These are phyloP conservation scores for Blastobasis adustella DNA, from an alignment of 2,888 invertebrate genomes.

Conservation along the genomic window DNA sequence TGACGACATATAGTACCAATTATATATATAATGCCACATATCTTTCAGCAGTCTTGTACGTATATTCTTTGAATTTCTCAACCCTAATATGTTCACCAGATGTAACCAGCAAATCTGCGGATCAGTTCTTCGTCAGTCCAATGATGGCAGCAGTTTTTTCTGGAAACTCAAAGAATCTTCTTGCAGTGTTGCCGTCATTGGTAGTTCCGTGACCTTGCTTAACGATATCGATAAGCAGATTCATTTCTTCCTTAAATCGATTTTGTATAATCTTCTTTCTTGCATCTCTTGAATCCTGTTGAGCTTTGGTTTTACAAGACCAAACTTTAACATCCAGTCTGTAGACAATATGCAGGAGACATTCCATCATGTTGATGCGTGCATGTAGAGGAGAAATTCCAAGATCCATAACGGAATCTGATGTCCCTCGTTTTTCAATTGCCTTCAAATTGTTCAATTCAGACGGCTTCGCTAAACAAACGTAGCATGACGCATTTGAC, in stretches of 20 bases:
- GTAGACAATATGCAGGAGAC: constrained; percentile 13
- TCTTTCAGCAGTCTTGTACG: constrained; percentile 8
- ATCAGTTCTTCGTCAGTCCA: constrained; percentile 1
- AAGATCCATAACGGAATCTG: background rate
- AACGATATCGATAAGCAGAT: constrained; percentile 9
- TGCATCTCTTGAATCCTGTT: background rate
- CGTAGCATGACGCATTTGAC: constrained; percentile 3
- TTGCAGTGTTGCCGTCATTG: constrained; percentile 10
- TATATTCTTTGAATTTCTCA: constrained; percentile 10
- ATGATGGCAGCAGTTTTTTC: constrained; percentile 16
- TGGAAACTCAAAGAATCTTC: constrained; percentile 11
- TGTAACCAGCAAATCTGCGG: constrained; percentile 11
- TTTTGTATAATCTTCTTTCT: constrained; percentile 6
- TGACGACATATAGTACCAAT: constrained; percentile 15
- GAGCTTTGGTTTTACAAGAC: constrained; percentile 1
- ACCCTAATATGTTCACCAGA: constrained; percentile 7
- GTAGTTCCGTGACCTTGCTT: constrained; percentile 11
- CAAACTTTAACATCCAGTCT: constrained; percentile 7
- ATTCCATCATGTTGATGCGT: constrained; percentile 11
- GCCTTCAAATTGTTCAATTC: constrained; percentile 5
- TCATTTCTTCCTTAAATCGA: constrained; percentile 5
- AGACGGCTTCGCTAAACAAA: constrained; percentile 6
- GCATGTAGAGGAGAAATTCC: constrained; percentile 9
- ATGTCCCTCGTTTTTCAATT: background rate
- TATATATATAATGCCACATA: constrained; percentile 11